Percentiles rank a stretch among this genome's conserved stretches.
phyloP scores from a whole-genome alignment of 2,797 vertebrate species.

The Anomalospiza imberbis region DNA sequence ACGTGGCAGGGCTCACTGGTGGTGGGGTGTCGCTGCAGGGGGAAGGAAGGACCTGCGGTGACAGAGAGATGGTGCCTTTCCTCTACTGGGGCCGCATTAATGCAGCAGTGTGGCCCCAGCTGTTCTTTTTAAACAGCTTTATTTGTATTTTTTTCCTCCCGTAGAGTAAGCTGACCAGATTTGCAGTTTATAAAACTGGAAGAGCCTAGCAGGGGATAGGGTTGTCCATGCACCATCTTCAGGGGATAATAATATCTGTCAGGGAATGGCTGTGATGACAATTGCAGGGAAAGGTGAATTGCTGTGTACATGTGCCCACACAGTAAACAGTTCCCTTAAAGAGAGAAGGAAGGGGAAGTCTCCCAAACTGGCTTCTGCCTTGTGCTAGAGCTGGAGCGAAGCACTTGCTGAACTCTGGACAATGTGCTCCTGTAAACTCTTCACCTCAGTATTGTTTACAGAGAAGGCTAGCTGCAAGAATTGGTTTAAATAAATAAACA shows the following conservation, averaged over 20 bases:
- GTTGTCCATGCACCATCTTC: slow-evolving; percentile 43
- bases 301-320: neutral
- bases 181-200: slow-evolving; percentile 69
- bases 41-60: neutral
- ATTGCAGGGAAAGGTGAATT: slow-evolving; percentile 19
- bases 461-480: slow-evolving; percentile 37
- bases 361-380: neutral
- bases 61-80: neutral
- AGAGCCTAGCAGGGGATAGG: slow-evolving; percentile 59
- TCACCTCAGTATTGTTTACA: slow-evolving; percentile 68
- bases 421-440: slow-evolving; percentile 56
- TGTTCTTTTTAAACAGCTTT: slow-evolving; percentile 19
- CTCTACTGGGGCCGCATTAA: neutral
- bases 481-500: slow-evolving; percentile 65
- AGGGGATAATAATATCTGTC: slow-evolving; percentile 56
- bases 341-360: neutral
- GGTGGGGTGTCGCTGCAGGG: neutral
- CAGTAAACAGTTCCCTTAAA: neutral
- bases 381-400: neutral
- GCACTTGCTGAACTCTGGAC: neutral
- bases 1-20: neutral
- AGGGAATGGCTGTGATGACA: slow-evolving; percentile 16
- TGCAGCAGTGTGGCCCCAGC: neutral
- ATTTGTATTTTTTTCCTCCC: neutral
- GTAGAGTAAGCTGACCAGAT: slow-evolving; percentile 36